phyloP scores from a whole-genome alignment of 2,888 invertebrate genomes.

The Dicroscelio sp. region DNA sequence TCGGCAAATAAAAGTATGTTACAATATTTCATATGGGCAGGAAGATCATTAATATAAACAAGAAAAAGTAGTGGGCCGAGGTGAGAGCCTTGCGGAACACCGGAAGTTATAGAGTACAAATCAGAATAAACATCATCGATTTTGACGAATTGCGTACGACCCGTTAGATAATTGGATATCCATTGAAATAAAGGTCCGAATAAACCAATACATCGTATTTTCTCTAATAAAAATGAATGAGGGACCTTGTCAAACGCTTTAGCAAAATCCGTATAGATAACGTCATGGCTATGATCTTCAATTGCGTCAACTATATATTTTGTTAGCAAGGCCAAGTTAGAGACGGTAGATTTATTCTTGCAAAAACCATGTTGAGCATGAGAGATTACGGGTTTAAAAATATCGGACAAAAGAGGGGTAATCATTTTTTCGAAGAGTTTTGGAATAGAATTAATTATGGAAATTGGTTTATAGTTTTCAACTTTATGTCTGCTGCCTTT shows the following conservation, averaged over 20 bases:
- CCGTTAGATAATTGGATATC: not conserved
- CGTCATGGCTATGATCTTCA: constrained; percentile 65
- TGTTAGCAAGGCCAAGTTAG: constrained; percentile 26
- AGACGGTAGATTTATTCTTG: constrained; percentile 10
- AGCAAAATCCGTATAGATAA: constrained; percentile 77
- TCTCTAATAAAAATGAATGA: constrained; percentile 73
- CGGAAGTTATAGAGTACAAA: too few relatives aligned
- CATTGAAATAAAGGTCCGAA: not conserved
- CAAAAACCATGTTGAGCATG: constrained; percentile 50
- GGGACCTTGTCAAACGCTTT: constrained; percentile 84
- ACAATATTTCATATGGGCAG: too few relatives aligned
- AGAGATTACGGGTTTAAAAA: not conserved
- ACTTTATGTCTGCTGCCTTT: constrained; percentile 4
- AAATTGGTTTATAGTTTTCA: not conserved
- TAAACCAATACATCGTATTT: constrained; percentile 40
- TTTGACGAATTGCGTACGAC: too few relatives aligned
- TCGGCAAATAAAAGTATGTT: too few relatives aligned
- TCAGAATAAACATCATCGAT: too few relatives aligned
- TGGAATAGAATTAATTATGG: constrained; percentile 22
- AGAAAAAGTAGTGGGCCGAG: not conserved
- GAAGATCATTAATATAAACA: not conserved
- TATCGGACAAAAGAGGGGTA: not conserved
- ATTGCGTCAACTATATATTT: constrained; percentile 70
- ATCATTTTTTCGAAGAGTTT: constrained; percentile 36
- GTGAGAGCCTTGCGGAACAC: too few relatives aligned